Percentiles rank a stretch among this genome's conserved stretches.
These are phyloP conservation scores for Pycnonotus jocosus DNA, from an alignment of 2,113 vertebrate species.

Conservation along the genomic window DNA sequence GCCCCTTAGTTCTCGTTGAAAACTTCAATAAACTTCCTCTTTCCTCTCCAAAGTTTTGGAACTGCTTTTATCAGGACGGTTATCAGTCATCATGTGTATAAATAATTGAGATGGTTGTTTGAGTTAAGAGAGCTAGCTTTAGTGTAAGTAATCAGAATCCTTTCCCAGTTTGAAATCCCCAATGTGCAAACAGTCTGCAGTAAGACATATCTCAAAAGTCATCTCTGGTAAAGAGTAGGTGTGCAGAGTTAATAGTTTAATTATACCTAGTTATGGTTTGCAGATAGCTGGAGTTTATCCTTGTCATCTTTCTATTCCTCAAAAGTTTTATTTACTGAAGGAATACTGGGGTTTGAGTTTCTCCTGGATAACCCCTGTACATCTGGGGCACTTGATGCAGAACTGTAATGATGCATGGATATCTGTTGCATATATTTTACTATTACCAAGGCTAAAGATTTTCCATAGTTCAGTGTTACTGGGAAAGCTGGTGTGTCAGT, in stretches of 20 bases:
- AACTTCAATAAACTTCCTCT: neutral
- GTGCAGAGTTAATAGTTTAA: neutral
- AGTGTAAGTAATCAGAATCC: neutral
- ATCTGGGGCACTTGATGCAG: neutral
- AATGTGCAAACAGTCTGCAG: neutral
- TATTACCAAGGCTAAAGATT: neutral
- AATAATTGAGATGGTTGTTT: neutral
- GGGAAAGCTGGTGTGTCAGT: neutral
- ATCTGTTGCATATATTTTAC: neutral
- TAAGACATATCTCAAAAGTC: neutral
- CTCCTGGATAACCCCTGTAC: neutral
- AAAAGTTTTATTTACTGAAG: neutral
- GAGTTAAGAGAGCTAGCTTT: neutral
- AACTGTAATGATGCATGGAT: neutral
- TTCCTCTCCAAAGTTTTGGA: neutral
- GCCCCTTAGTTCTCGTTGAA: neutral
- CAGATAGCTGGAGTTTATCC: neutral
- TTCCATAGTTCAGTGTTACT: neutral
- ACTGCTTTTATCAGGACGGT: neutral
- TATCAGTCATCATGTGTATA: neutral
- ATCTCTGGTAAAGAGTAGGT: neutral
- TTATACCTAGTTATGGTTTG: neutral
- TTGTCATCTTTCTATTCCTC: neutral
- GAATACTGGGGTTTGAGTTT: neutral
- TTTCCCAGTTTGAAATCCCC: neutral